A percentile compares a stretch with the other conserved stretches of the same genome.
phyloP scores from a whole-genome alignment of 2,888 invertebrate species.

The Thymelicus sylvestris region DNA sequence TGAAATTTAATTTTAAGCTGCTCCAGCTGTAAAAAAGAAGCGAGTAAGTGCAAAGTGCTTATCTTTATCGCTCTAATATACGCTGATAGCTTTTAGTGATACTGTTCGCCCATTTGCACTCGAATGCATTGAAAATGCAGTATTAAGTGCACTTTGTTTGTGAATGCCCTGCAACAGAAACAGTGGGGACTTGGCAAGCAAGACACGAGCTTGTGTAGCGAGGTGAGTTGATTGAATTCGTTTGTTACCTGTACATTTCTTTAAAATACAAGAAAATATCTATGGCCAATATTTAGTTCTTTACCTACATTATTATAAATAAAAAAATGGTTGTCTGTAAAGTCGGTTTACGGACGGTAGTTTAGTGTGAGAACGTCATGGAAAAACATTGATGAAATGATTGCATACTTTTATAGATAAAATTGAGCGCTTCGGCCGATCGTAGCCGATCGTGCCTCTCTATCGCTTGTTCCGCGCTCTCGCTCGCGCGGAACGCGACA shows the following conservation, averaged over 20 bases:
- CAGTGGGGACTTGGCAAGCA: not conserved
- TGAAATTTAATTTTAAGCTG: not conserved
- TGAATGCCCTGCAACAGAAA: slow-evolving; percentile 4
- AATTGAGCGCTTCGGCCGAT: no score
- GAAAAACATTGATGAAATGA: no score
- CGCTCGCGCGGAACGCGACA: no score
- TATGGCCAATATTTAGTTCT: no score
- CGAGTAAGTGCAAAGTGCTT: slow-evolving; percentile 21
- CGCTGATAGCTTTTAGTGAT: slow-evolving; percentile 33
- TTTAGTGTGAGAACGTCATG: no score
- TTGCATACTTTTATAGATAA: no score
- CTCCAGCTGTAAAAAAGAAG: slow-evolving; percentile 12
- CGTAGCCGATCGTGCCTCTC: no score
- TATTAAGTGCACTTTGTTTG: slow-evolving; percentile 33
- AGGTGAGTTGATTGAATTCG: not conserved
- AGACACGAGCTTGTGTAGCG: not conserved
- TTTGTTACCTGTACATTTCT: not conserved
- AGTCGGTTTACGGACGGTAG: no score
- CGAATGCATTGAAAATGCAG: slow-evolving; percentile 34
- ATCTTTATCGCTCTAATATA: slow-evolving; percentile 34
- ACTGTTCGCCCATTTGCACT: slow-evolving; percentile 33
- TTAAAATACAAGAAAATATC: no score
- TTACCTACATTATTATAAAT: no score
- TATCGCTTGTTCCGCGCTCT: no score
- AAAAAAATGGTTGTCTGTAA: no score